Percentiles rank a stretch among this genome's conserved stretches.
Conservation (phyloP, 2,888 invertebrate genomes). For the Mythimna pallens region DNA sequence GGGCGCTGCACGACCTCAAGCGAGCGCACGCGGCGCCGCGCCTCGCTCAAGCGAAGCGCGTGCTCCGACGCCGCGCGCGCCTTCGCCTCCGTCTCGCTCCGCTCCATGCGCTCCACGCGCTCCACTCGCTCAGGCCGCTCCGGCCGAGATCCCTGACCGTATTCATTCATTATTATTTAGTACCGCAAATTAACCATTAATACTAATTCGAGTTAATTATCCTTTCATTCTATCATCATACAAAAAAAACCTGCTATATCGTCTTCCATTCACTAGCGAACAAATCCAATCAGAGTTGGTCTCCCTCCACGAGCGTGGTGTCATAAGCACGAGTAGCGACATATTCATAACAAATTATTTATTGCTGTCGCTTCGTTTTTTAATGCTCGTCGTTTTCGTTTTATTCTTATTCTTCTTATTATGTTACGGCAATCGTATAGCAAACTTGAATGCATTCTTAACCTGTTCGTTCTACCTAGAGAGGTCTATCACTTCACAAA, state of each 20-base stretch:
- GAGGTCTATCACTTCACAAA: not conserved
- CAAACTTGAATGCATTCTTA: not conserved
- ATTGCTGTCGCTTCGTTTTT: not conserved
- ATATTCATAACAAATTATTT: not conserved
- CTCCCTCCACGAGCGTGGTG: not conserved
- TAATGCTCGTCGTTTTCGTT: not conserved
- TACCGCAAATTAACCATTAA: not conserved
- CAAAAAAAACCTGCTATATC: not conserved
- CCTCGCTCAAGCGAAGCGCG: conserved; percentile 66
- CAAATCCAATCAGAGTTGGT: not conserved
- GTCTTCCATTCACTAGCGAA: not conserved
- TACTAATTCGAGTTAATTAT: not conserved
- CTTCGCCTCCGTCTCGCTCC: conserved; percentile 4
- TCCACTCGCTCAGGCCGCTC: conserved; percentile 15
- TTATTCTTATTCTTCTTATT: too few relatives aligned
- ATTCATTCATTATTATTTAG: not conserved
- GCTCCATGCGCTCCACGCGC: conserved; percentile 26
- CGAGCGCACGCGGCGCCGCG: conserved; percentile 72
- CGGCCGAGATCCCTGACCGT: conserved; percentile 68
- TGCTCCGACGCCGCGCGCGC: conserved; percentile 70
- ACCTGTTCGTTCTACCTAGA: not conserved
- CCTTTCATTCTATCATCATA: not conserved
- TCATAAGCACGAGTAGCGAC: not conserved
- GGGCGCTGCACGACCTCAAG: conserved; percentile 68
- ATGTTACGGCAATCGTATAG: not conserved